Base-by-base conservation (phyloP, 2,888 invertebrate species). In the Uloborus plumipes region DNA sequence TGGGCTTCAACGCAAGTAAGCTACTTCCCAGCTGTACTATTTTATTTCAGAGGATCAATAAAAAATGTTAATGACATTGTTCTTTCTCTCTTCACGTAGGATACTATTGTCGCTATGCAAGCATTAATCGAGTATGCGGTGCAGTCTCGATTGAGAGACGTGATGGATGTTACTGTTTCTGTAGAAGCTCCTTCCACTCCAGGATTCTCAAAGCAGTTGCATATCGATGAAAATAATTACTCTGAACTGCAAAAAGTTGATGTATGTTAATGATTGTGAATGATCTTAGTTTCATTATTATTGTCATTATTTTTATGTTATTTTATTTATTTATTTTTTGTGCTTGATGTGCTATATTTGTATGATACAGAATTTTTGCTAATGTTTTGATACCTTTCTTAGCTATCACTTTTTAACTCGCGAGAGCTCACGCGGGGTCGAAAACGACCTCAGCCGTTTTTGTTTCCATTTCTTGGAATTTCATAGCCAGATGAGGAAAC, bases 91-190 rank as follows among this genome's bases (percentile, higher is more conserved):
- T 67, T 22, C 11, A 39, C 15, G 22, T 22, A 84, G 91, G 97
- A 98, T 89, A 95, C 96, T 0, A 94, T 95, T 85, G 92, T 94
- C 87, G 94, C 97, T 0, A 91, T 97, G 89, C 94, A 95, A 87
- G 96, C 97, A 0, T 90, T 98, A 49, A 94, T 95, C 87, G 95
- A 96, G 87, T 84, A 81, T 67, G 65, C 81, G 2, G 93, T 94
- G 74, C 92, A 94, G 85, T 94, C 94, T 80, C 92, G 96, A 16
- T 92, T 96, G 84, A 92, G 96, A 59, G 96, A 96, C 89, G 95
- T 96, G 59, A 94, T 94, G 84, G 90, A 93, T 59, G 91, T 97
- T 18, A 91, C 92, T 0, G 93, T 97, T 4, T 92, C 92, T 20
- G 91, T 97, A 65, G 96, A 96, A 89, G 94, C 96, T 0, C 95